Evolutionary conservation across 1,140 invertebrate genomes (phyloP).

Genomic region (Papilio polyxenes): DNA sequence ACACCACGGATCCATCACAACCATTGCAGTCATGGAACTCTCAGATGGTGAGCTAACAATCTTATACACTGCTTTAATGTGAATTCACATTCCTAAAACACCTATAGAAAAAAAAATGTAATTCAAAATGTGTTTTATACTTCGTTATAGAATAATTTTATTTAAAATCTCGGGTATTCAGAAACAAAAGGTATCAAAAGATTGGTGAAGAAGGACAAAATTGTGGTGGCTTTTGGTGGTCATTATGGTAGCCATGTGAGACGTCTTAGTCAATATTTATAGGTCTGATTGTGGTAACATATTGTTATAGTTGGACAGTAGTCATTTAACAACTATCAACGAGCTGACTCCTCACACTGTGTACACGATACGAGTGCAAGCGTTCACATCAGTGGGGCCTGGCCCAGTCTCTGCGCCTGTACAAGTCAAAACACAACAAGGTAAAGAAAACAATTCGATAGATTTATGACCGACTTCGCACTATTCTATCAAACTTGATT

Average conservation of each 20-base stretch:
- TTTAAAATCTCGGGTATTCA: too few relatives aligned
- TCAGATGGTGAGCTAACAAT: slow-evolving; percentile 85
- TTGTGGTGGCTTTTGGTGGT: too few relatives aligned
- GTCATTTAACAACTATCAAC: slow-evolving; percentile 95
- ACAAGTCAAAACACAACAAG: slow-evolving; percentile 98
- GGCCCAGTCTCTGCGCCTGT: slow-evolving; percentile 95
- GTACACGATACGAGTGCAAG: slow-evolving; percentile 95
- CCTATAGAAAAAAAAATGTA: too few relatives aligned
- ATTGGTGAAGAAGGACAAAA: too few relatives aligned
- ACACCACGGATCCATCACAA: slow-evolving; percentile 93
- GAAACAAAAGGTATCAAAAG: too few relatives aligned
- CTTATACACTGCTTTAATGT: not conserved
- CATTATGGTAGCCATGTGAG: too few relatives aligned
- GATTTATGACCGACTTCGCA: too few relatives aligned
- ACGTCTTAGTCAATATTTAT: too few relatives aligned
- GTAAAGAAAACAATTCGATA: slow-evolving; percentile 73
- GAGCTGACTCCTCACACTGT: slow-evolving; percentile 93
- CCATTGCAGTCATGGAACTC: slow-evolving; percentile 94
- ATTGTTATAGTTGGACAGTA: slow-evolving; percentile 85
- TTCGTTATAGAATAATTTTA: too few relatives aligned
- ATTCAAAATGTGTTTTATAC: too few relatives aligned
- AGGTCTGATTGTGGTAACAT: too few relatives aligned
- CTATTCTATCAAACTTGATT: too few relatives aligned
- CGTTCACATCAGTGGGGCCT: slow-evolving; percentile 93
- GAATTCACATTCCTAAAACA: not conserved